Evolutionary conservation across 2,797 vertebrate species (phyloP).

Genomic region (Vultur gryphus): DNA sequence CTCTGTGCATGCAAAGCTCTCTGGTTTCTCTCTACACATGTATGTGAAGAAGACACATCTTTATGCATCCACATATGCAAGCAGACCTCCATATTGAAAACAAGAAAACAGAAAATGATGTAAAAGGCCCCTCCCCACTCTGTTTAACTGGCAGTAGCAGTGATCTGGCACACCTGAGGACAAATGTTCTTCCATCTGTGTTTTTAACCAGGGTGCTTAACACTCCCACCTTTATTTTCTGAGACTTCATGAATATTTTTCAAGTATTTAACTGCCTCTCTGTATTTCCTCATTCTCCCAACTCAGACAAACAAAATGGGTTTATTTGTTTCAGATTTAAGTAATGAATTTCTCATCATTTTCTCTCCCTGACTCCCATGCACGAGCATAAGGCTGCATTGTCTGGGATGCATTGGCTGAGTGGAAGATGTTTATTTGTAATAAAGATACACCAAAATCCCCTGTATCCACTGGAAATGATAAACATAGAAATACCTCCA

Average conservation of each 20-base stretch:
- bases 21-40: neutral
- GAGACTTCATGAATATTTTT: neutral
- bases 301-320: neutral
- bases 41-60: neutral
- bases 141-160: neutral
- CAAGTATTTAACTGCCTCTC: neutral
- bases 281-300: neutral
- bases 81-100: neutral
- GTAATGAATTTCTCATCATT: neutral
- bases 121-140: neutral
- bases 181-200: neutral
- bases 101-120: neutral
- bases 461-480: neutral
- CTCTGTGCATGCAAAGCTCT: neutral
- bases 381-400: neutral
- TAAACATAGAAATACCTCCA: neutral
- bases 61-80: neutral
- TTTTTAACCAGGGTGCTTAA: neutral
- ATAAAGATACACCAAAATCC: conserved; percentile 35
- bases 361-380: neutral
- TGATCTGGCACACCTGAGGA: neutral
- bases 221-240: neutral
- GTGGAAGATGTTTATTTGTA: conserved; percentile 1
- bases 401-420: neutral
- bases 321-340: neutral